These are phyloP conservation scores for Drosophila meridionalis DNA, from an alignment of 2,888 invertebrate species.

Conservation along the genomic window DNA sequence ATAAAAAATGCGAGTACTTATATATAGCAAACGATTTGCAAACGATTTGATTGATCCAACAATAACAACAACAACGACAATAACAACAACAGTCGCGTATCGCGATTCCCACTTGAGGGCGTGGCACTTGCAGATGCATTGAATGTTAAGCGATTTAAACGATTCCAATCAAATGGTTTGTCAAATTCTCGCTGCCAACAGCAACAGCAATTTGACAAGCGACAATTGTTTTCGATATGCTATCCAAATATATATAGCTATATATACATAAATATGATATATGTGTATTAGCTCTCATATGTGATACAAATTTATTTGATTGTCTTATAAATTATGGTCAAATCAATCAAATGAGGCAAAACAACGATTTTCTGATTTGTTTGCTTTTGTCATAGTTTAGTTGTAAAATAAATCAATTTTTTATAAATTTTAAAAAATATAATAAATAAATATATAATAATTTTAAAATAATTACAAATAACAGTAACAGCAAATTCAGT, in stretches of 20 bases:
- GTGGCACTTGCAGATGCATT: slow-evolving; percentile 69
- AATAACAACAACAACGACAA: background rate
- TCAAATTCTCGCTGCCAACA: slow-evolving; percentile 35
- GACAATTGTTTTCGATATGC: slow-evolving; percentile 61
- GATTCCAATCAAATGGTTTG: slow-evolving; percentile 56
- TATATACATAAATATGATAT: slow-evolving; percentile 14
- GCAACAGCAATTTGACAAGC: slow-evolving; percentile 47
- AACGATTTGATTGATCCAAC: slow-evolving; percentile 60
- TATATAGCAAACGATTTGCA: slow-evolving; percentile 64
- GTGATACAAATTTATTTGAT: background rate
- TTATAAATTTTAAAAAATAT: background rate
- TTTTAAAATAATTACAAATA: too few relatives aligned
- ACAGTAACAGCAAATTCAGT: too few relatives aligned
- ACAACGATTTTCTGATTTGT: background rate
- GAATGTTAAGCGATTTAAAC: slow-evolving; percentile 70
- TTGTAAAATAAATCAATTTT: too few relatives aligned
- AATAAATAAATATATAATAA: too few relatives aligned
- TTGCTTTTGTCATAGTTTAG: background rate
- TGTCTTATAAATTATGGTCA: background rate
- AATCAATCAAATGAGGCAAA: background rate
- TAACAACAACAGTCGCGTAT: background rate
- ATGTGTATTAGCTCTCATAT: slow-evolving; percentile 8
- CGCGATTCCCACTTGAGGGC: slow-evolving; percentile 20
- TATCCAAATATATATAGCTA: slow-evolving; percentile 27
- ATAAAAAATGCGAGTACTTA: slow-evolving; percentile 62